Base-by-base conservation (phyloP, 1,140 invertebrate species). In the Patella vulgata region DNA sequence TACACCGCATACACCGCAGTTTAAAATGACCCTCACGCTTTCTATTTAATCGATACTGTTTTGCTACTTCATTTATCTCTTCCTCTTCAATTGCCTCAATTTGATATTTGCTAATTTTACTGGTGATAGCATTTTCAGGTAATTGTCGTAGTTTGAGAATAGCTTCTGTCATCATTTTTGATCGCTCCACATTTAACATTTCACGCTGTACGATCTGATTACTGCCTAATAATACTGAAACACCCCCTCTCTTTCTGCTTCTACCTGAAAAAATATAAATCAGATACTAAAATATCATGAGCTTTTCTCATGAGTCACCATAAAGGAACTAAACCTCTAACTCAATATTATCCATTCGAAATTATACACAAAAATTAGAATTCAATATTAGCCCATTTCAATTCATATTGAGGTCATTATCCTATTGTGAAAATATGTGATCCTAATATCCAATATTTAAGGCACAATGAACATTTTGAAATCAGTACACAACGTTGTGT, bases 101-200 rank as follows among this genome's bases (percentile, higher is more conserved):
- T 52, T 63, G 61, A 36, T 36, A 36, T 36, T 36, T 14, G 6
- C 14, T 36, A 14, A 36, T 36, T 14, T 43, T 27, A n/a, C 44
- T 12, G 4, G 12, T 23, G 17, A 62, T 46, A 14, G 57, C 40
- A 23, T n/a, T 30, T 23, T 21, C 12, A n/a, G 40, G 21, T 60
- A 66, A 66, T 1, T 27, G 11, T 19, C 21, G 42, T 50, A 70
- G 36, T 9, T 3, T 12, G 8, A 42, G 30, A 23, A 70, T 63
- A 17, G 63, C 68, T 44, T 55, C 12, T 33, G 47, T 23, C 68
- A 70, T 70, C 40, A 66, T 48, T 14, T 55, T 33, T 21, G 39
- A 47, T 27, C 47, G 53, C 17, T 17, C 12, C n/a, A 27, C 50
- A 51, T 70, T 70, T 5, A 59, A 19, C n/a, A 33, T 44, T 40